These are phyloP conservation scores for Hylaea fasciaria DNA, from an alignment of 2,888 invertebrate genomes.

Conservation along the genomic window DNA sequence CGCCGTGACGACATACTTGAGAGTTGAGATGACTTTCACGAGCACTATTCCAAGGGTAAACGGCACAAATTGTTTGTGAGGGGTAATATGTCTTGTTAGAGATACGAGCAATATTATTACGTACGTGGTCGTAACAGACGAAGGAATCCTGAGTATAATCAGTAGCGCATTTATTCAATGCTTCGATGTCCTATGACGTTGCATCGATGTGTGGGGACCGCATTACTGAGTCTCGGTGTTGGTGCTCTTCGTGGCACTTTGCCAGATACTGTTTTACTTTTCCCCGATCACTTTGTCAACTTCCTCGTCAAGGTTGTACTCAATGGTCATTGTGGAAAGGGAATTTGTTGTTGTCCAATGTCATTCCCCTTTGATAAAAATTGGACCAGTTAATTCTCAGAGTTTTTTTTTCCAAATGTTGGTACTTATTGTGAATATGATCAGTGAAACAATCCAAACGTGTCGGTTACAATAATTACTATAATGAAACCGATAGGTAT, in stretches of 20 bases:
- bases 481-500: no score
- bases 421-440: not conserved
- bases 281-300: constrained; percentile 71
- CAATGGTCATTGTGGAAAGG: constrained; percentile 52
- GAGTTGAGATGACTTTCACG: constrained; percentile 51
- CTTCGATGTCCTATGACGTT: constrained; percentile 34
- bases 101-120: constrained; percentile 26
- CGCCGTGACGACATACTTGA: constrained; percentile 53
- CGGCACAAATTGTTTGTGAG: constrained; percentile 46
- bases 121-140: constrained; percentile 31
- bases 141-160: constrained; percentile 29
- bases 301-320: constrained; percentile 68
- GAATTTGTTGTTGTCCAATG: constrained; percentile 56
- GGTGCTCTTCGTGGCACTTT: constrained; percentile 57
- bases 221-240: constrained; percentile 30
- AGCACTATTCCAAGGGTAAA: constrained; percentile 64
- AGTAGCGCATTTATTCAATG: constrained; percentile 34
- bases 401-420: not conserved
- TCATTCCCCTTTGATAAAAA: constrained; percentile 58
- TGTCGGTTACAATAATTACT: no score
- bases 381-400: constrained; percentile 11
- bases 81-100: constrained; percentile 27
- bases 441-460: no score
- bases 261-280: constrained; percentile 70
- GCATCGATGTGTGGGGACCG: constrained; percentile 36